Percentiles rank a stretch among this genome's conserved stretches.
Conservation (phyloP, 2,113 vertebrate genomes). For the Camelus dromedarius region DNA sequence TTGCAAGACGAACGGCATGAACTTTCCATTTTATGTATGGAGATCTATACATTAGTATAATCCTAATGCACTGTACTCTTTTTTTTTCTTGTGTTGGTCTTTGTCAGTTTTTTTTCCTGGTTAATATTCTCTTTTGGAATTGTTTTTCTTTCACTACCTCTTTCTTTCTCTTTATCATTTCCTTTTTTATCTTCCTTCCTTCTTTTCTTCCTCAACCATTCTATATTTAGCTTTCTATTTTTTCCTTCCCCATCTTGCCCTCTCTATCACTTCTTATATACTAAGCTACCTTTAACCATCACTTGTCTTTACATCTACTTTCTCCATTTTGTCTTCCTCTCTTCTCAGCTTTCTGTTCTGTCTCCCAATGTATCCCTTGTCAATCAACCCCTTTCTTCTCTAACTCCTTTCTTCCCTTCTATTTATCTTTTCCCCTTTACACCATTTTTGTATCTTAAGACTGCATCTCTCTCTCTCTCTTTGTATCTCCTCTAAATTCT, state of each 20-base stretch:
- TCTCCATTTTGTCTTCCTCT: not conserved
- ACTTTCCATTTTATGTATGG: conserved; percentile 51
- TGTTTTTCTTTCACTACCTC: not conserved
- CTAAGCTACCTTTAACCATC: not conserved
- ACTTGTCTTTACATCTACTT: not conserved
- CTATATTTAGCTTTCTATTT: conserved; percentile 2
- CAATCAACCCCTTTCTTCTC: conserved; percentile 1
- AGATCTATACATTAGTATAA: not conserved
- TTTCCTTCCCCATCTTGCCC: not conserved
- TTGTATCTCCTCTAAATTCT: conserved; percentile 10
- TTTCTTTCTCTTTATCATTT: not conserved
- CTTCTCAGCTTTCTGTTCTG: not conserved
- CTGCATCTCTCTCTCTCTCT: not conserved
- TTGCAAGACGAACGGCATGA: conserved; percentile 62
- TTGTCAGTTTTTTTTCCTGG: not conserved
- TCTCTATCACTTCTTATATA: not conserved
- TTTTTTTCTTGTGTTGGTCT: conserved; percentile 24
- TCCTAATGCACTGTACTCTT: not conserved
- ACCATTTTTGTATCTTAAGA: conserved; percentile 9
- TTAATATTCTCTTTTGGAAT: not conserved
- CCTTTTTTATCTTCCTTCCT: not conserved
- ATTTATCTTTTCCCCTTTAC: not conserved
- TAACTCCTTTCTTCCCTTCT: not conserved
- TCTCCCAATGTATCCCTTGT: not conserved
- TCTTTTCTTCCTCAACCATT: not conserved